Base-by-base conservation (phyloP, 2,113 vertebrate species). In the Pampusana beccarii region DNA sequence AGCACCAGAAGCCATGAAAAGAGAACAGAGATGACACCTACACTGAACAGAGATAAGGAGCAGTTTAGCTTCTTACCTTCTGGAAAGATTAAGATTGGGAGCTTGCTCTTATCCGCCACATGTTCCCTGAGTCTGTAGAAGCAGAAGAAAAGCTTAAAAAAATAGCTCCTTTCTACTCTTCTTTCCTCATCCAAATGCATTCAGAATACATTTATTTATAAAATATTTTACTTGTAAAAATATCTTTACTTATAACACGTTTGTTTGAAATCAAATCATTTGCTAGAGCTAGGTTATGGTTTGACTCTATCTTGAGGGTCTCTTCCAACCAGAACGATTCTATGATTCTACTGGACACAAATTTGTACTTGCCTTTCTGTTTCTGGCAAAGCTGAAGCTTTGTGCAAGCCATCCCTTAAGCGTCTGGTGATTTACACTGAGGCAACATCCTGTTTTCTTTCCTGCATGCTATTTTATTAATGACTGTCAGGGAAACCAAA, bases 81-180 rank as follows among this genome's bases (percentile, higher is more conserved):
- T 90, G 99, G 99, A 91, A 99, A 99, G 87, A 99, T 99, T 92
- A 99, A 96, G 92, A 99, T 99, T 2, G 99, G 99, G 64, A 99
- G 98, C 95, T 99, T 99, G 96, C 96, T 98, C 97, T 98, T 99
- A 78, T 99, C 98, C 5, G 98, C 97, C 33, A 99, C 96, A 10
- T 99, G 99, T 97, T 98, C 98, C 94, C 79, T 98, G 42, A 99
- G 97, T 91, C 99, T 99, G 98, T 84, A 57, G 53, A 97, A 94
- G 17, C 56, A 97, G 80, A 94, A 96, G 29, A 1, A 87, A 97
- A 66, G 25, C 21, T 87, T 88, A 58, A 75, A 61, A 29, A 88
- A 38, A 2, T 6, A 82, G 19, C 11, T 61, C 19, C 28, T 77
- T 71, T 62, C 46, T 38, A 85, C 16, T 70, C 8, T 24, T 62